These are phyloP conservation scores for Cactoblastis cactorum DNA, from an alignment of 2,888 invertebrate genomes.

Conservation along the genomic window DNA sequence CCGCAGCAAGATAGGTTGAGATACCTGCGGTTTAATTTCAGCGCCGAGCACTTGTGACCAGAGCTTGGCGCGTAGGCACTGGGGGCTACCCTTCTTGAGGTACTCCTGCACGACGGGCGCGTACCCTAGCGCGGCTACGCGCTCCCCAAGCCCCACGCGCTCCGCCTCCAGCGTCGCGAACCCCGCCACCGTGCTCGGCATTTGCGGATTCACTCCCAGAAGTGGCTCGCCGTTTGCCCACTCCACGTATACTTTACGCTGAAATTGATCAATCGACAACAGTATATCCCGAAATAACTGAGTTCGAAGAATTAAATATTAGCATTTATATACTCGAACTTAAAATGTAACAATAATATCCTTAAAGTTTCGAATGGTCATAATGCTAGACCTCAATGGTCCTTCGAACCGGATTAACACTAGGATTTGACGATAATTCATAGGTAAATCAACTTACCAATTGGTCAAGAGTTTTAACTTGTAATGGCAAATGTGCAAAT, in stretches of 20 bases:
- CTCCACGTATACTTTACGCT: conserved; percentile 86
- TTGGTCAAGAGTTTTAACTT: conserved; percentile 90
- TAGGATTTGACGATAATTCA: background rate
- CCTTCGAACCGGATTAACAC: conserved; percentile 16
- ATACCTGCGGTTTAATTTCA: conserved; percentile 83
- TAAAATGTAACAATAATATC: too few species aligned
- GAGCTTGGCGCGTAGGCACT: conserved; percentile 86
- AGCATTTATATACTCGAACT: too few species aligned
- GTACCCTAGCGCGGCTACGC: conserved; percentile 87
- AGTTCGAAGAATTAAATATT: too few species aligned
- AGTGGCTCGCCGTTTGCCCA: conserved; percentile 88
- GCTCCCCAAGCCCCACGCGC: conserved; percentile 85
- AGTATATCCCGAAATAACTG: too few species aligned
- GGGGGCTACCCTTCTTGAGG: conserved; percentile 91
- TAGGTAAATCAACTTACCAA: conserved; percentile 82
- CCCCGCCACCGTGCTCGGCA: conserved; percentile 75
- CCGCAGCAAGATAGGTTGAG: too few species aligned
- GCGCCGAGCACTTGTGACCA: conserved; percentile 94
- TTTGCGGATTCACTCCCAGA: conserved; percentile 83
- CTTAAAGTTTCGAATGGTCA: too few species aligned
- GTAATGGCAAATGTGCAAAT: conserved; percentile 90
- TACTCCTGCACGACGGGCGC: conserved; percentile 95
- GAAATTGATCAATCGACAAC: conserved; percentile 29
- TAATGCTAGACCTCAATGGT: conserved; percentile 2
- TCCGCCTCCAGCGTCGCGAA: conserved; percentile 83